These are phyloP conservation scores for Haliclystus octoradiatus DNA, from an alignment of 30 jellyfish, hydroid and myxozoan genomes.

Conservation along the genomic window DNA sequence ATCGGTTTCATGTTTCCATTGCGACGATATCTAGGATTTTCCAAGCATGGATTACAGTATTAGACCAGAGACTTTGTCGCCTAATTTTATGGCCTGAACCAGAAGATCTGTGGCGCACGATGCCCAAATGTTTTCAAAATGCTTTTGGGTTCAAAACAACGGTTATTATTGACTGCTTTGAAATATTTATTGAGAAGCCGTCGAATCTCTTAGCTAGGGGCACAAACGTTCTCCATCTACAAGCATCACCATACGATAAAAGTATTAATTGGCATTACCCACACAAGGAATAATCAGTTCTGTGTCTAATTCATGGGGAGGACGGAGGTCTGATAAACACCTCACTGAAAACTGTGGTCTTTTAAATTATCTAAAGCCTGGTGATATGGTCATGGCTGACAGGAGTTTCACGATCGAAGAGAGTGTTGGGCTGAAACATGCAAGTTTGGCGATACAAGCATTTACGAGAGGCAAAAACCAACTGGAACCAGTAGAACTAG, in stretches of 20 bases:
- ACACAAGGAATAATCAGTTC: too few relatives aligned
- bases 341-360: conserved; percentile 9
- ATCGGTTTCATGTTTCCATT: too few relatives aligned
- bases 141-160: too few relatives aligned
- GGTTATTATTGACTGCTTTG: conserved; percentile 44
- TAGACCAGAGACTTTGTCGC: too few relatives aligned
- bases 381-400: conserved; percentile 29
- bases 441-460: conserved; percentile 24
- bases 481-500: conserved; percentile 17
- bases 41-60: too few relatives aligned
- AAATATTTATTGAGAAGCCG: conserved; percentile 36
- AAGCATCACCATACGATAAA: conserved; percentile 30
- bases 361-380: too few relatives aligned
- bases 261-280: conserved; percentile 31
- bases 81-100: too few relatives aligned
- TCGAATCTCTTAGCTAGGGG: conserved; percentile 26
- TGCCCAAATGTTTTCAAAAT: too few relatives aligned
- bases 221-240: conserved; percentile 28
- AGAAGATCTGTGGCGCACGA: too few relatives aligned
- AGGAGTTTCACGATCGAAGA: conserved; percentile 28
- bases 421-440: conserved; percentile 26
- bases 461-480: conserved; percentile 27
- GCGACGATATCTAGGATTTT: too few relatives aligned
- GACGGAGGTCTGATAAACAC: conserved; percentile 18
- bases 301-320: conserved; percentile 27